A percentile compares a stretch with the other conserved stretches of the same genome.
phyloP scores from a whole-genome alignment of 1,140 invertebrate genomes.

The Apocrypta bakeri region DNA sequence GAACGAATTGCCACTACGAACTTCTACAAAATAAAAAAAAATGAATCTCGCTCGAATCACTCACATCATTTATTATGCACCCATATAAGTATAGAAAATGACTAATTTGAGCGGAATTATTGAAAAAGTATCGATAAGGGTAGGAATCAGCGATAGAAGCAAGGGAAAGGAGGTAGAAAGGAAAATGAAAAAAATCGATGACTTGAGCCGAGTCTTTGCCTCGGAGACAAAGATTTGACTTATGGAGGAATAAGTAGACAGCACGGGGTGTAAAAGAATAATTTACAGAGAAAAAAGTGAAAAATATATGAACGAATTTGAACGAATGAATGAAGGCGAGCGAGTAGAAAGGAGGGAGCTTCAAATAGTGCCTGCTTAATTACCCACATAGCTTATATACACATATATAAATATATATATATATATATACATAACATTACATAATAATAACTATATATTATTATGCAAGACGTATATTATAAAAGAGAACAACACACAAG shows the following conservation, averaged over 20 bases:
- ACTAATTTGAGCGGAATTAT: not conserved
- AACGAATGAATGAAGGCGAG: not conserved
- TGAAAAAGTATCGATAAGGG: not conserved
- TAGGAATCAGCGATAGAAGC: not conserved
- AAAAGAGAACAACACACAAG: constrained; percentile 26
- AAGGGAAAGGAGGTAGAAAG: not conserved
- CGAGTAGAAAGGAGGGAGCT: constrained; percentile 65
- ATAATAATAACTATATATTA: constrained; percentile 51
- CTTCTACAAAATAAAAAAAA: not conserved
- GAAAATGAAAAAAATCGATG: not conserved
- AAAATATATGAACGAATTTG: not conserved
- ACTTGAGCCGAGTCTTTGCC: constrained; percentile 5
- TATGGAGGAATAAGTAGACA: not conserved
- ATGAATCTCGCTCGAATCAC: not conserved
- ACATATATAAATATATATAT: not conserved
- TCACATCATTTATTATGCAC: not conserved
- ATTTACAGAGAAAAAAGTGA: constrained; percentile 18
- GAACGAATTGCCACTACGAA: not conserved
- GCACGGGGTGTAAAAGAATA: not conserved
- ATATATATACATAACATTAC: too few species aligned
- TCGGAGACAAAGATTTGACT: not conserved
- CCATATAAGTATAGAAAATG: not conserved
- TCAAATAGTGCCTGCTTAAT: constrained; percentile 74
- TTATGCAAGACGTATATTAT: constrained; percentile 45
- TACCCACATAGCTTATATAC: constrained; percentile 57